phyloP scores from a whole-genome alignment of 2,797 vertebrate species.

The Paguma larvata region DNA sequence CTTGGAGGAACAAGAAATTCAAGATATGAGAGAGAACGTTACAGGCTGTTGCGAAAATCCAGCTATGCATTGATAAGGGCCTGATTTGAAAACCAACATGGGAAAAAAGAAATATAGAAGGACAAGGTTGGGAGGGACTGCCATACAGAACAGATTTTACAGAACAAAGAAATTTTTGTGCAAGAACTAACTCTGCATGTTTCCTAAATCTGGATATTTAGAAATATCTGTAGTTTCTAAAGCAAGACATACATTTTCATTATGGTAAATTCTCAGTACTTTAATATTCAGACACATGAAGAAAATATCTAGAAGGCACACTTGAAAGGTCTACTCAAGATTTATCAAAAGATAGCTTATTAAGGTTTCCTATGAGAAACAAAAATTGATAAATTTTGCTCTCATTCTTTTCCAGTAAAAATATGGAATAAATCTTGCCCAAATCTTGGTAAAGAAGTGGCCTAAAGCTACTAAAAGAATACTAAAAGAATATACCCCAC shows the following conservation, averaged over 20 bases:
- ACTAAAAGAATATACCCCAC: neutral
- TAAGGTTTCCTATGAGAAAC: neutral
- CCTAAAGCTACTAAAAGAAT: neutral
- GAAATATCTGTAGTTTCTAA: constrained; percentile 5
- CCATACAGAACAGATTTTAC: neutral
- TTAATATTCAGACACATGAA: constrained; percentile 30
- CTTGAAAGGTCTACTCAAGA: constrained; percentile 22
- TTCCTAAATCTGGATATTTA: constrained; percentile 2
- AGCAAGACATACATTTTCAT: neutral
- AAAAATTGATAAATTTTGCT: constrained; percentile 1
- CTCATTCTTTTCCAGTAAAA: neutral
- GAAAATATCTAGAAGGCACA: neutral
- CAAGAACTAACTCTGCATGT: neutral
- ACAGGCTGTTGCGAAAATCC: neutral
- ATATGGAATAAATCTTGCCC: neutral
- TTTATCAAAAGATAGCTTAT: neutral
- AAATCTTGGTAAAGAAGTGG: neutral
- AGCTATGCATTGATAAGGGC: neutral
- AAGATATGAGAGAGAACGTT: neutral
- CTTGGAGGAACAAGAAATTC: neutral
- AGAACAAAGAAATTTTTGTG: neutral
- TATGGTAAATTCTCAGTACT: neutral
- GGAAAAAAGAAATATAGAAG: neutral
- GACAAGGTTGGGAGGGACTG: neutral
- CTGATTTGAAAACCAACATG: neutral